Percentiles rank a stretch among this genome's conserved stretches.
Conservation (phyloP, 1,140 invertebrate species). For the Drosophila willistoni region DNA sequence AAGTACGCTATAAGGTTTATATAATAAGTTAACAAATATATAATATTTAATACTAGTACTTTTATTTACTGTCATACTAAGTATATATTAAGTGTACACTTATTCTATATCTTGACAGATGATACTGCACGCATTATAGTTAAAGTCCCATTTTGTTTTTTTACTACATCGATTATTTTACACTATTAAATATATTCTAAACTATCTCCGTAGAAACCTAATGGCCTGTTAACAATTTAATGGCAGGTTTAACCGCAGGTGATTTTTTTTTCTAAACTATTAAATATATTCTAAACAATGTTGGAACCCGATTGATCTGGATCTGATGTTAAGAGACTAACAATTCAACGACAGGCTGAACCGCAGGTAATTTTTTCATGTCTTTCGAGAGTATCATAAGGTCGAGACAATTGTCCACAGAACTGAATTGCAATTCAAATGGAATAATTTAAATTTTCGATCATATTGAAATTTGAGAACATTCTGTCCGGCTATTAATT, state of each 20-base stretch:
- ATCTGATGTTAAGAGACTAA: too few species aligned
- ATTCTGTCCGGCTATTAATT: background rate
- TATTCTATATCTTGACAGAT: conserved; percentile 4
- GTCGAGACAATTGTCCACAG: background rate
- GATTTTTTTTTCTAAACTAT: too few species aligned
- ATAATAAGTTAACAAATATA: conserved; percentile 37
- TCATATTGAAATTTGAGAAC: background rate
- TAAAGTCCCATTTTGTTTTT: background rate
- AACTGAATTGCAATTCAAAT: background rate
- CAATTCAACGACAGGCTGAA: too few species aligned
- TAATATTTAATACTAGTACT: conserved; percentile 5
- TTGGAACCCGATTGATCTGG: too few species aligned
- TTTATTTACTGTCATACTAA: conserved; percentile 7
- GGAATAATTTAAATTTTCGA: background rate
- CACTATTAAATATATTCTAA: background rate
- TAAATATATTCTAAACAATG: too few species aligned
- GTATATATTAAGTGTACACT: background rate
- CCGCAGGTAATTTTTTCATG: background rate
- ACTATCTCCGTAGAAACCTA: too few species aligned
- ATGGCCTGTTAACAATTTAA: too few species aligned
- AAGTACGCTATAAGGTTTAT: conserved; percentile 57
- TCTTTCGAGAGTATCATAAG: background rate
- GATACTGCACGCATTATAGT: background rate
- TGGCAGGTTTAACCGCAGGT: too few species aligned
- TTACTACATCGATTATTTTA: background rate